A percentile compares a stretch with the other conserved stretches of the same genome.
phyloP scores from a whole-genome alignment of 2,113 vertebrate genomes.

The Phaethon lepturus region DNA sequence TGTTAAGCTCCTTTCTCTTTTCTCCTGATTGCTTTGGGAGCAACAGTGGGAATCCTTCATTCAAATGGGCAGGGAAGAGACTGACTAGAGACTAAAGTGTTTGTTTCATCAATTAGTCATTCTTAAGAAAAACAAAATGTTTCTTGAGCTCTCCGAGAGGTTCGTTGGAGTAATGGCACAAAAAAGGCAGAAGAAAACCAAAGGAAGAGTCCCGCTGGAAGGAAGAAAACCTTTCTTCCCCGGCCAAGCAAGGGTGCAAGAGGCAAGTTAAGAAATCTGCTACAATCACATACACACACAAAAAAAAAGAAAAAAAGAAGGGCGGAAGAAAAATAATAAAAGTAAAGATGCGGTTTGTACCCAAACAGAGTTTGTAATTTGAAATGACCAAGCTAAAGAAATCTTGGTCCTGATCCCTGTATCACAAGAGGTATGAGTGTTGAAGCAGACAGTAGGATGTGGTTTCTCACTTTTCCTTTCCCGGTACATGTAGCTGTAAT shows the following conservation, averaged over 20 bases:
- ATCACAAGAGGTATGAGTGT: neutral
- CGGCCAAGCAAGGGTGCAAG: neutral
- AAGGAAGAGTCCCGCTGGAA: neutral
- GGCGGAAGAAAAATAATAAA: neutral
- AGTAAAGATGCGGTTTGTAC: neutral
- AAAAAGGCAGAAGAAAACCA: neutral
- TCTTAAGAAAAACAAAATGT: neutral
- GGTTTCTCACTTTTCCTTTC: neutral
- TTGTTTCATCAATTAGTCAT: neutral
- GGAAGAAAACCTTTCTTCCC: neutral
- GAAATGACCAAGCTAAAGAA: neutral
- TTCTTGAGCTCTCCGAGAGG: neutral
- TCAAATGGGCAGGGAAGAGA: neutral
- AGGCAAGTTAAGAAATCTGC: neutral
- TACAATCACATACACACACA: neutral
- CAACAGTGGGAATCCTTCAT: neutral
- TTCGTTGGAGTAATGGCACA: neutral
- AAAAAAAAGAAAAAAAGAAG: fast-evolving
- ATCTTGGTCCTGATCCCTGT: neutral
- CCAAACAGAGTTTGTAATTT: neutral
- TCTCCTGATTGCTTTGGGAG: neutral
- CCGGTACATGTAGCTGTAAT: neutral
- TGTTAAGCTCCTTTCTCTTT: neutral
- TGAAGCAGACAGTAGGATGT: neutral
- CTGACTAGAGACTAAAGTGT: neutral